phyloP scores from a whole-genome alignment of 2,113 vertebrate genomes.

The Hydropotes inermis region DNA sequence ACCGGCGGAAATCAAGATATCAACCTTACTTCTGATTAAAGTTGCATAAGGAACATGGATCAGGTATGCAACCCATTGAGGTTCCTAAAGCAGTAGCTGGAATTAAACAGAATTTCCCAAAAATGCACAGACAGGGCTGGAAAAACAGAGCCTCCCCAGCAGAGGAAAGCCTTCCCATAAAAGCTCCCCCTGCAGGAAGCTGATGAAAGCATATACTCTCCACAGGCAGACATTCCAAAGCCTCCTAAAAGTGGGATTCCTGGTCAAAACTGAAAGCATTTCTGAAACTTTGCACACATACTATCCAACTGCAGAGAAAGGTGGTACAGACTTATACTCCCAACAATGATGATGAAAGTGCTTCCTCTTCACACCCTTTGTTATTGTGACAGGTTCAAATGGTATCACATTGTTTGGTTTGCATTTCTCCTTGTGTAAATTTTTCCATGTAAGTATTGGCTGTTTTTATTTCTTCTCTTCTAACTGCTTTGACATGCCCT shows the following conservation, averaged over 20 bases:
- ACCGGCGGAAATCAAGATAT: background rate
- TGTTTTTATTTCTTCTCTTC: slow-evolving; percentile 3
- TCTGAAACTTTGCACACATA: background rate
- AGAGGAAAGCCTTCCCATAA: background rate
- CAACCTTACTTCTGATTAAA: background rate
- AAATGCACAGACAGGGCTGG: background rate
- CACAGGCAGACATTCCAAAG: background rate
- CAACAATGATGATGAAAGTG: background rate
- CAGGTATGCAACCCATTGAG: background rate
- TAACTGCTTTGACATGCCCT: background rate
- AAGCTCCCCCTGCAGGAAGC: background rate
- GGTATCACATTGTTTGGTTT: background rate
- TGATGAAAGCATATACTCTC: background rate
- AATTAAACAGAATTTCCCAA: background rate
- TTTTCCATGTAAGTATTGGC: background rate
- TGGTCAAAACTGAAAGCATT: background rate
- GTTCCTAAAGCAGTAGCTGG: background rate
- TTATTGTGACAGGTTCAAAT: background rate
- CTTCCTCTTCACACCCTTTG: background rate
- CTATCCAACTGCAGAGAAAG: background rate
- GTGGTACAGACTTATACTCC: background rate
- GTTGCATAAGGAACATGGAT: background rate
- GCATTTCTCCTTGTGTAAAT: background rate
- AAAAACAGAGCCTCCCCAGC: background rate
- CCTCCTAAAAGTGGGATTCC: background rate